Evolutionary conservation across 1,140 invertebrate genomes (phyloP).

Genomic region (Cotesia glomerata): DNA sequence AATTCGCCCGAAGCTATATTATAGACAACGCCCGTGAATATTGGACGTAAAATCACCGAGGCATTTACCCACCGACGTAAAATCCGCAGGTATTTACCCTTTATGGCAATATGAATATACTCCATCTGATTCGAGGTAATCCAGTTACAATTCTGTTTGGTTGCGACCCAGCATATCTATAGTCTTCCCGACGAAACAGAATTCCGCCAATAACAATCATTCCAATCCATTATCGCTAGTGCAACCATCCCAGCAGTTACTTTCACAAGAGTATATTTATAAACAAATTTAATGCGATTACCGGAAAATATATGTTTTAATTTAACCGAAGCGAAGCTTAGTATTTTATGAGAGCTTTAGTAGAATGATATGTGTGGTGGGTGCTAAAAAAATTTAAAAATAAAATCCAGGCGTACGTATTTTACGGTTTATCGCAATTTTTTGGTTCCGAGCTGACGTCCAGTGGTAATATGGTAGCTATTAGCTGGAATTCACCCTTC

Average conservation of each 20-base stretch:
- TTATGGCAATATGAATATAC: background rate
- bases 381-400: background rate
- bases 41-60: conserved; percentile 17
- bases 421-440: background rate
- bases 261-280: no score
- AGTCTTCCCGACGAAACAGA: background rate
- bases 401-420: no score
- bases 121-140: background rate
- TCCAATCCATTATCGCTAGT: conserved; percentile 12
- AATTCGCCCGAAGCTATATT: background rate
- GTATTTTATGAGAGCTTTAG: no score
- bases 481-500: conserved; percentile 45
- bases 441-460: background rate
- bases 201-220: conserved; percentile 8
- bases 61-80: conserved; percentile 2
- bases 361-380: background rate
- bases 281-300: no score
- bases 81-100: conserved; percentile 11
- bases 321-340: no score
- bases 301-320: no score
- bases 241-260: background rate
- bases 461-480: conserved; percentile 44
- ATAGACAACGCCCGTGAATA: background rate
- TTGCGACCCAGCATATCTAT: background rate
- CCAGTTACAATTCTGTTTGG: background rate